Evolutionary conservation across 2,797 vertebrate genomes (phyloP), one percentile per base, ranked within the genome.

Genomic region (Adrianichthys oophorus): DNA sequence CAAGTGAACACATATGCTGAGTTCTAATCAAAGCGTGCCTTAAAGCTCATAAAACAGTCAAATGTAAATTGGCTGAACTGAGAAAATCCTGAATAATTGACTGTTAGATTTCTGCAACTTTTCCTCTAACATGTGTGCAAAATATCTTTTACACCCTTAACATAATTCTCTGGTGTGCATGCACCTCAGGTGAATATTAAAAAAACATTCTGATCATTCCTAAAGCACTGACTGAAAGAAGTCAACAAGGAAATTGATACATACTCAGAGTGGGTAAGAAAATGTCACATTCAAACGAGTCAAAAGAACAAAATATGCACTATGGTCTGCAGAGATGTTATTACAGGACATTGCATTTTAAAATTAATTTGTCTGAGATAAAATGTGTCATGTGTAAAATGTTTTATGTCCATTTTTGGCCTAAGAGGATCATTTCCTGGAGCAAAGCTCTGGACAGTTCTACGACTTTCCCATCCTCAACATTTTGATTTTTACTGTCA

Each of bases 71-170:
- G 18, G n/a, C 8, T 21, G 1, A 1, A 52, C 48, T 55, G 65
- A 52, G 41, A 4, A 32, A 14, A 15, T 12, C 16, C 4, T 19
- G 15, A 43, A 52, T 51, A 4, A 57, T 8, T 43, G 32, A 48
- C 23, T 19, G n/a, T 24, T 41, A 45, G 21, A 52, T 55, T 41
- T 59, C 13, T 19, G 42, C 21, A 19, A 48, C 47, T 42, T 15
- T 41, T 52, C 10, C 55, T 64, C 65, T 62, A 62, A 59, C 26
- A 54, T 45, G 8, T 16, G 32, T 59, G 45, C 40, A 19, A 72
- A 72, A 24, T 52, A 63, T 72, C 66, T 69, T 15, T 50, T 17
- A 26, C 69, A 64, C 43, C 14, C 64, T 1, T 19, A 19, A 47
- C 56, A 41, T 21, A 52, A 15, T 24, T 40, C 56, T 26, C 18